These are phyloP conservation scores for Dipodomys spectabilis DNA, from an alignment of 2,113 vertebrate genomes.

Conservation along the genomic window DNA sequence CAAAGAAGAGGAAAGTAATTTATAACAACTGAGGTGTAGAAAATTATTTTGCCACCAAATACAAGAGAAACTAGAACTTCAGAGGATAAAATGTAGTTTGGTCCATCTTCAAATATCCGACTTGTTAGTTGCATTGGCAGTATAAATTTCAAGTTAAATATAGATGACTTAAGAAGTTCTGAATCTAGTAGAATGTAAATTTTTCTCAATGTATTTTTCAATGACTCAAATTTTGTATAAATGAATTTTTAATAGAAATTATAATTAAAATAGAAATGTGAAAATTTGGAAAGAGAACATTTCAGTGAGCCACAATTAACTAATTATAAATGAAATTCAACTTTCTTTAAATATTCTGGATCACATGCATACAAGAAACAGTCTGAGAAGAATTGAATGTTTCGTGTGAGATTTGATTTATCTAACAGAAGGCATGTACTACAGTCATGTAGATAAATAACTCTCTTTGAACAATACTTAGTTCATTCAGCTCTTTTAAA, in stretches of 20 bases:
- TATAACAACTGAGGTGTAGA: not conserved
- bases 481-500: conserved; percentile 14
- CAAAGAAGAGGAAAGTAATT: conserved; percentile 39
- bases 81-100: not conserved
- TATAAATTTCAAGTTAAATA: conserved; percentile 60
- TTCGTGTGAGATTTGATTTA: not conserved
- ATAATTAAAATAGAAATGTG: conserved; percentile 52
- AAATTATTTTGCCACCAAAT: conserved; percentile 51
- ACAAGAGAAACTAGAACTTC: conserved; percentile 39
- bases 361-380: not conserved
- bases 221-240: conserved; percentile 43
- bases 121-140: conserved; percentile 51
- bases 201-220: conserved; percentile 50
- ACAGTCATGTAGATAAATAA: not conserved
- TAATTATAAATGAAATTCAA: conserved; percentile 41
- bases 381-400: not conserved
- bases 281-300: conserved; percentile 38
- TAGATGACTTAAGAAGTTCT: conserved; percentile 55
- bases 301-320: conserved; percentile 43
- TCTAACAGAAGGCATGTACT: not conserved
- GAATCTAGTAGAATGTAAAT: conserved; percentile 4
- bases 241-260: conserved; percentile 52
- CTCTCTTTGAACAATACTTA: not conserved
- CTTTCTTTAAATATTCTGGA: not conserved
- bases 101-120: conserved; percentile 28